These are phyloP conservation scores for Rattus norvegicus DNA, from an alignment of 2,113 vertebrate species.

Conservation along the genomic window GRCr8 NC_086019.1:22831501-22832000, in stretches of 20 bases:
- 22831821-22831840: constrained; percentile 64
- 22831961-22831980: constrained; percentile 69
- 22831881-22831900: constrained; percentile 72
- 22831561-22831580: accelerated
- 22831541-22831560: accelerated
- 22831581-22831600: background rate
- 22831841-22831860: constrained; percentile 70
- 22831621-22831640: constrained; percentile 49
- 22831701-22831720: background rate
- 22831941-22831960: constrained; percentile 61
- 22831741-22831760: constrained; percentile 5
- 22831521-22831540: accelerated
- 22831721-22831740: constrained; percentile 34
- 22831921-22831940: constrained; percentile 67
- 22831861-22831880: constrained; percentile 77
- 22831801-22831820: constrained; percentile 67
- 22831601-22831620: background rate
- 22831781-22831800: constrained; percentile 42
- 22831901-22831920: constrained; percentile 76
- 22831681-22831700: background rate
- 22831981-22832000: constrained; percentile 43
- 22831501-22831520: background rate
- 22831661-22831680: constrained; percentile 20
- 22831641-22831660: background rate
- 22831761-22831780: constrained; percentile 57